Conservation (phyloP, 1,140 invertebrate species). For the Cyphomyrmex costatus region DNA sequence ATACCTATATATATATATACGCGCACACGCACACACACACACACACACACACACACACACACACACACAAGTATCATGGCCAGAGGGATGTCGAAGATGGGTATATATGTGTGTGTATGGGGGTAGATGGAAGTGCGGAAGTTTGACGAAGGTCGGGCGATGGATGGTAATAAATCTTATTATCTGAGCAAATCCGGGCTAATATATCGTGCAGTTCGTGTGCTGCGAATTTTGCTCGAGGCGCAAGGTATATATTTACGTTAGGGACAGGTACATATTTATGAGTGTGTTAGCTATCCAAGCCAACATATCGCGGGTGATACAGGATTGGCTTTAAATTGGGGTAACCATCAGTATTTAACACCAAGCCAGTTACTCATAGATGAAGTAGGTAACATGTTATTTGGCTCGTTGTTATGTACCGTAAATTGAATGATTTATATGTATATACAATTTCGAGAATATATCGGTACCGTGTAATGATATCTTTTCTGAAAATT, state of each 20-base stretch:
- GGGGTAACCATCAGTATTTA: constrained; percentile 29
- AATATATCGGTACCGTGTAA: background rate
- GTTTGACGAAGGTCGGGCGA: constrained; percentile 66
- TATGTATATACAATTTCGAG: background rate
- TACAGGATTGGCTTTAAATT: constrained; percentile 53
- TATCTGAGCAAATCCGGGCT: constrained; percentile 67
- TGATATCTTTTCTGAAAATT: background rate
- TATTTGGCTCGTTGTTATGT: constrained; percentile 21
- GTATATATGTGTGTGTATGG: background rate
- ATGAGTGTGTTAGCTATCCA: constrained; percentile 36
- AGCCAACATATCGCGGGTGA: constrained; percentile 10
- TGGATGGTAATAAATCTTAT: constrained; percentile 73
- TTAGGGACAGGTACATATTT: constrained; percentile 54
- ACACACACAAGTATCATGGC: constrained; percentile 4
- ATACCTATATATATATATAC: too few relatives aligned
- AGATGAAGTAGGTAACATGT: constrained; percentile 28
- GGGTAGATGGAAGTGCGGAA: constrained; percentile 38
- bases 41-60: too few relatives aligned
- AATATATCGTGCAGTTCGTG: constrained; percentile 60
- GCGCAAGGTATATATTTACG: constrained; percentile 37
- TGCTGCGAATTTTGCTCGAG: constrained; percentile 42
- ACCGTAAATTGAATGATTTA: constrained; percentile 18
- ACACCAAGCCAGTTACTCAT: constrained; percentile 32
- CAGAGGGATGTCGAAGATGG: background rate
- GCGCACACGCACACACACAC: too few relatives aligned